Percentiles rank a stretch among this genome's conserved stretches.
These are phyloP conservation scores for Motacilla alba DNA, from an alignment of 2,113 vertebrate species.

Conservation along the genomic window DNA sequence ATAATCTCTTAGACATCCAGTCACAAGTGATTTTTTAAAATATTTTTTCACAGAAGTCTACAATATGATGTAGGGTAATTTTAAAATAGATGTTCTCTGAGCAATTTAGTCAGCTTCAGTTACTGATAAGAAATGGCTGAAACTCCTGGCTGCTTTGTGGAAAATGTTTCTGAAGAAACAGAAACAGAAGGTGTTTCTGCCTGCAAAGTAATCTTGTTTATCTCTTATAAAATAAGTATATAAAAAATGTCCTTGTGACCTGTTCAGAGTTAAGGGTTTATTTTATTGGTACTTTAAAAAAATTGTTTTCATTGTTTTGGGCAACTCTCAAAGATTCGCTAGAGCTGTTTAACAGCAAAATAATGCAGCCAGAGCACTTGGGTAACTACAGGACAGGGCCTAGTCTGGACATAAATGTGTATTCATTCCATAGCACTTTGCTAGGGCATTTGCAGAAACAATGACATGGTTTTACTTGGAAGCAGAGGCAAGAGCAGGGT, in stretches of 20 bases:
- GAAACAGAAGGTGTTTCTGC: neutral
- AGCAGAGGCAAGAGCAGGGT: neutral
- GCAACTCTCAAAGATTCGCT: neutral
- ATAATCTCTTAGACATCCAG: neutral
- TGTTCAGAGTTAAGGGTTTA: neutral
- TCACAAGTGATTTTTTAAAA: neutral
- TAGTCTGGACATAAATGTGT: neutral
- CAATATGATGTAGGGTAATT: neutral
- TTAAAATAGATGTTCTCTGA: neutral
- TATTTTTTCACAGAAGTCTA: neutral
- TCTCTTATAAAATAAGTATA: neutral
- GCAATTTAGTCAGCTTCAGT: neutral
- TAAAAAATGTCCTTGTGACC: neutral
- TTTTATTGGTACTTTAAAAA: neutral
- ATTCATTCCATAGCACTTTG: neutral
- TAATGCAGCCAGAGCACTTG: neutral
- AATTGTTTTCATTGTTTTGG: neutral
- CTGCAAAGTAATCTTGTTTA: neutral
- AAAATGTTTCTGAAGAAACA: neutral
- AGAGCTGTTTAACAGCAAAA: neutral
- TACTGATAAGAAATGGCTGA: neutral
- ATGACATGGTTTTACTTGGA: neutral
- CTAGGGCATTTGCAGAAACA: neutral
- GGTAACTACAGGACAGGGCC: neutral
- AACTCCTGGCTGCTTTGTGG: neutral